Conservation (phyloP, 2,113 vertebrate genomes). For the Otolemur garnettii region DNA sequence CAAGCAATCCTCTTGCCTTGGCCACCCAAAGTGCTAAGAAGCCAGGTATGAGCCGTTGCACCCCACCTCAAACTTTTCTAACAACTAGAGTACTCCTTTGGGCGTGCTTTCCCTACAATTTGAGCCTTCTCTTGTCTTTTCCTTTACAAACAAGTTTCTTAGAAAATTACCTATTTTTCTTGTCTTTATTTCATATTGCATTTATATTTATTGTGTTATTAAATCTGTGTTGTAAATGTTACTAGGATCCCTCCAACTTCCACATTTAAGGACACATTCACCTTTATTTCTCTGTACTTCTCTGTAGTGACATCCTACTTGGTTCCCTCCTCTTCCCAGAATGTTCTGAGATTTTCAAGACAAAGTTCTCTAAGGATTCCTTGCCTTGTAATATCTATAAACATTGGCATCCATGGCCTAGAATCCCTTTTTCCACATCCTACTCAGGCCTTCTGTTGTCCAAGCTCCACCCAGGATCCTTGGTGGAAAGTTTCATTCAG, state of each 20-base stretch:
- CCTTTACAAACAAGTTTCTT: background rate
- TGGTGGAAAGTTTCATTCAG: background rate
- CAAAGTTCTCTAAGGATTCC: background rate
- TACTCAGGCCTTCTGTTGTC: too few species aligned
- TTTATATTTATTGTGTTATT: background rate
- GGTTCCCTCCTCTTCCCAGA: background rate
- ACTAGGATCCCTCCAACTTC: background rate
- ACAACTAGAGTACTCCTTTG: too few species aligned
- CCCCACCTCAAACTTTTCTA: too few species aligned
- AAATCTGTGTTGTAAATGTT: slow-evolving; percentile 7
- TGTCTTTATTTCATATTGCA: too few species aligned
- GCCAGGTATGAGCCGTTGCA: too few species aligned
- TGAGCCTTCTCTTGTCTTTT: background rate
- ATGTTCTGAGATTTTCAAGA: background rate
- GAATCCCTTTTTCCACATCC: background rate
- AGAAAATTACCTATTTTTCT: background rate
- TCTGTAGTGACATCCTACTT: too few species aligned
- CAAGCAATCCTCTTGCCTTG: too few species aligned
- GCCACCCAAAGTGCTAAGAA: too few species aligned
- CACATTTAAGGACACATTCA: background rate
- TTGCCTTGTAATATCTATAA: background rate
- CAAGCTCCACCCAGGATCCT: background rate
- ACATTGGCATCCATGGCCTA: background rate
- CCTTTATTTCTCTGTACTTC: background rate
- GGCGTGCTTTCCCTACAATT: background rate